Conservation (phyloP, 2,113 vertebrate species). For the Noturus placidus region DNA sequence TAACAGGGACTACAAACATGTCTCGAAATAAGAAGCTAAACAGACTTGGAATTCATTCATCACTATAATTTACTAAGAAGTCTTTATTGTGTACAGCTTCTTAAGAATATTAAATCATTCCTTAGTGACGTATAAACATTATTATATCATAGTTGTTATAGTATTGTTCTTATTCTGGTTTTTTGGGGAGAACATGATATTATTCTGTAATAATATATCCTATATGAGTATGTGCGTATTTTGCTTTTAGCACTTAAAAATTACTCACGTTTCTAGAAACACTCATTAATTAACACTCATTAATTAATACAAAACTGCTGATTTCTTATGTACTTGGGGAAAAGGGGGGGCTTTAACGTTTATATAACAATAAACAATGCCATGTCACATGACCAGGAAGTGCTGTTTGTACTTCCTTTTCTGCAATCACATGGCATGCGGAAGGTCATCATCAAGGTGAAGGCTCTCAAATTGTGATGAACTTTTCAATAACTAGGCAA, state of each 20-base stretch:
- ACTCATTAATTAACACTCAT: no score
- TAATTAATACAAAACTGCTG: no score
- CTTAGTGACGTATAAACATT: neutral
- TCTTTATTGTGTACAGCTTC: neutral
- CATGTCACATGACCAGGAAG: no score
- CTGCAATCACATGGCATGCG: no score
- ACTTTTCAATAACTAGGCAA: no score
- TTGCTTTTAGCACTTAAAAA: no score
- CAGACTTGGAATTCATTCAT: neutral
- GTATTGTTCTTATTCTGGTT: neutral
- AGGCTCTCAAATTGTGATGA: no score
- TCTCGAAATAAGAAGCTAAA: neutral
- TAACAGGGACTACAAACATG: slow-evolving; percentile 55
- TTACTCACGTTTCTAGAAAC: neutral
- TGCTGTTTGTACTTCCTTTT: no score
- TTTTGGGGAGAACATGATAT: neutral
- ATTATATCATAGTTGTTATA: neutral
- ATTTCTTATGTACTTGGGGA: no score
- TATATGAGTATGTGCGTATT: neutral
- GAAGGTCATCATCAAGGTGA: no score
- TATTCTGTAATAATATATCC: neutral
- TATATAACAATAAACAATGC: no score
- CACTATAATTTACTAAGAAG: neutral
- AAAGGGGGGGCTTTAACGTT: no score
- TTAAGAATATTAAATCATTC: neutral